Base-by-base conservation (phyloP, 2,888 invertebrate genomes). In the Leptarthrus brevirostris region DNA sequence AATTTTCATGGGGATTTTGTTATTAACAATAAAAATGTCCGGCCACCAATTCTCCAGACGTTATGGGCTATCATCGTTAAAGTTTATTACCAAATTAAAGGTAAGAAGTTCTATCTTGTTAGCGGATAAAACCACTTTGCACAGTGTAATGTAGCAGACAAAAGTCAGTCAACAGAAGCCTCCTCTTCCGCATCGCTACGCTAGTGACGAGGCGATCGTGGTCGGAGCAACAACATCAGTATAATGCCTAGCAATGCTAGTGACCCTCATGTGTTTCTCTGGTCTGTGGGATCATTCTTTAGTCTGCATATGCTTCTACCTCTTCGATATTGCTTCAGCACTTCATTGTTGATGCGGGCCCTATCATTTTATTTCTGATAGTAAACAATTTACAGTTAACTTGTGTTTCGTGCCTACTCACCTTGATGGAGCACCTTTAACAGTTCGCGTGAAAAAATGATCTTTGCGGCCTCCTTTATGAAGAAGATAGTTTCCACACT, bases 341-440 rank as follows among this genome's bases (percentile, higher is more conserved):
- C 14, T 14, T 47, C 47, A 47, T 47, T 47, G 47, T 16, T 47
- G 47, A 49, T 16, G 34, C 49, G 12, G 22, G 26, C 58, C 47
- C 49, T 52, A 61, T 72, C 56, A 72, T 30, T 34, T 61, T 58
- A 24, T n/a, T 47, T 47, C 72, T 56, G 56, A 72, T 72, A 61
- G 72, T 61, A 49, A 72, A 72, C 49, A 72, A 52, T 72, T 72
- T 61, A 72, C 72, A 72, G 72, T 72, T 72, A 72, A 16, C 8
- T 30, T 8, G 8, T 30, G 30, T 30, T 30, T 30, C 30, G 30
- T 30, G 30, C 30, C 30, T 30, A 30, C 30, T 30, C 30, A 30
- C 8, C 8, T 8, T 4, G 30, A 6, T 30, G 30, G 30, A 30
- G 30, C 8, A 30, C 30, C 5, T 30, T 30, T 30, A 30, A 30